These are phyloP conservation scores for Amphipyra tragopoginis DNA, from an alignment of 2,888 invertebrate genomes.

Conservation along the genomic window DNA sequence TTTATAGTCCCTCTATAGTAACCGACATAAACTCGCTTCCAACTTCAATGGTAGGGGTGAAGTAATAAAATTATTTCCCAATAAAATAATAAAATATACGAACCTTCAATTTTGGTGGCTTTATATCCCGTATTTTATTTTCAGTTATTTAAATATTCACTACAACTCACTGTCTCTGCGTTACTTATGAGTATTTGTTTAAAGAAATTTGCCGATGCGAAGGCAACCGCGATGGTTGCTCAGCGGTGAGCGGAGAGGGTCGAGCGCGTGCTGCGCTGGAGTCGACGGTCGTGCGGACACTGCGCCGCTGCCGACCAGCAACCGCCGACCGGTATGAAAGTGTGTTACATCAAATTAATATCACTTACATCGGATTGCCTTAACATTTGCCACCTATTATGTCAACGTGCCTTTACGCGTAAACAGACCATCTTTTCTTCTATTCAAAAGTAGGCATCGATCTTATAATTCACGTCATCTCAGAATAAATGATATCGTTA, in stretches of 20 bases:
- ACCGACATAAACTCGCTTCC: conserved; percentile 8
- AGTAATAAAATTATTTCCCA: conserved; percentile 11
- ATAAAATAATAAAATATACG: conserved; percentile 33
- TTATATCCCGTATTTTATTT: conserved; percentile 38
- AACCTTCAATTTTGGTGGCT: conserved; percentile 33
- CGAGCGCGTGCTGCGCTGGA: conserved; percentile 74
- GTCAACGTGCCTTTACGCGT: conserved; percentile 62
- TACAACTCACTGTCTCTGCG: conserved; percentile 43
- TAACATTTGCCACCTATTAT: conserved; percentile 79
- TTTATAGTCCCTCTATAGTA: conserved; percentile 10
- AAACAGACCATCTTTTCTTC: conserved; percentile 26
- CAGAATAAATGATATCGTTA: conserved; percentile 44
- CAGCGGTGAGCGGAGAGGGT: conserved; percentile 60
- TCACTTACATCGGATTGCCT: conserved; percentile 80
- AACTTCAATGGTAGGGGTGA: conserved; percentile 8
- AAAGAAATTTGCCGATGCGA: conserved; percentile 29
- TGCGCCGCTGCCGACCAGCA: conserved; percentile 65
- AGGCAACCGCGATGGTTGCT: conserved; percentile 56
- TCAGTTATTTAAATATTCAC: conserved; percentile 31
- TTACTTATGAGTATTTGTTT: conserved; percentile 26
- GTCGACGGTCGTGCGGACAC: conserved; percentile 78
- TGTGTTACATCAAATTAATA: conserved; percentile 82
- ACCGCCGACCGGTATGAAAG: conserved; percentile 79
- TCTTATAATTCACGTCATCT: conserved; percentile 47
- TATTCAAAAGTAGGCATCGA: conserved; percentile 8